These are phyloP conservation scores for Eleginops maclovinus DNA, from an alignment of 2,113 vertebrate genomes.

Conservation along the genomic window DNA sequence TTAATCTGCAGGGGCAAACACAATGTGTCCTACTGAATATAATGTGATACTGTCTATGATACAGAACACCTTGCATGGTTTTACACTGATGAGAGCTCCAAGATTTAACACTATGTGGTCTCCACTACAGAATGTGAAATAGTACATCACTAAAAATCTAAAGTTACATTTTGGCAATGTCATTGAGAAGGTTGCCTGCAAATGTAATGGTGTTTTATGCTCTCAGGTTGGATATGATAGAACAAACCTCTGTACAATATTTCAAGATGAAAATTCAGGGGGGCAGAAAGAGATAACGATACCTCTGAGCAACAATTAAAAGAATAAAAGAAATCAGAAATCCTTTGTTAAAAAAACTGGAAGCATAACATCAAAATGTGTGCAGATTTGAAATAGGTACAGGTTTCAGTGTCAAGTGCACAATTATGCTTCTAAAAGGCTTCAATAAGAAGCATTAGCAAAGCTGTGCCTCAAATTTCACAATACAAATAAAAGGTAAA, in stretches of 20 bases:
- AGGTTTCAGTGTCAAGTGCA: neutral
- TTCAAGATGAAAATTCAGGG: neutral
- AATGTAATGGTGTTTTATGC: neutral
- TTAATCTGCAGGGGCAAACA: neutral
- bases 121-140: neutral
- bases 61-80: neutral
- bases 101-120: neutral
- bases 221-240: neutral
- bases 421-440: neutral
- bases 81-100: neutral
- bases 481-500: neutral
- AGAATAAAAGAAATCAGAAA: neutral
- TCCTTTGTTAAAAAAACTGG: neutral
- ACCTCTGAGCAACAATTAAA: neutral
- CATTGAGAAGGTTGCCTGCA: neutral
- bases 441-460: neutral
- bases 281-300: neutral
- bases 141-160: neutral
- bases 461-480: neutral
- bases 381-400: neutral
- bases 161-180: conserved; percentile 1
- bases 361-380: neutral
- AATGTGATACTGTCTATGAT: neutral
- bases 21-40: neutral
- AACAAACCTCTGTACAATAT: neutral